These are phyloP conservation scores for Sebastes diploproa DNA, from an alignment of 2,797 vertebrate species.

Conservation along the genomic window DNA sequence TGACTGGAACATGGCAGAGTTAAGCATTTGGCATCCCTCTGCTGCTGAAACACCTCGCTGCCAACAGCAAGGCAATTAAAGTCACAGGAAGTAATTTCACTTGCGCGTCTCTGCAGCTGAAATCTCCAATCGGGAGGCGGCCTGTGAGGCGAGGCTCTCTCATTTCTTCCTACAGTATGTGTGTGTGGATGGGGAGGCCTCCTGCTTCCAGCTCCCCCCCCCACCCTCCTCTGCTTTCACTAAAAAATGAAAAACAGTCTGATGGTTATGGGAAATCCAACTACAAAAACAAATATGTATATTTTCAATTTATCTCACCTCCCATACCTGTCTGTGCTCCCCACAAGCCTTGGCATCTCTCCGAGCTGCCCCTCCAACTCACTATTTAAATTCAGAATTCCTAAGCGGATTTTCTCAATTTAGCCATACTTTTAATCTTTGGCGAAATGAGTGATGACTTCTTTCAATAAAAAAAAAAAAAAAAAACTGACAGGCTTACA, in stretches of 20 bases:
- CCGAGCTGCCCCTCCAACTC: conserved; percentile 78
- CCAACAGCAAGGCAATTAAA: conserved; percentile 92
- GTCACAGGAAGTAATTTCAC: conserved; percentile 88
- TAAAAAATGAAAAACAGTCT: conserved; percentile 53
- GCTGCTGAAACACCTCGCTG: conserved; percentile 86
- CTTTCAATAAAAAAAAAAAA: conserved; percentile 92
- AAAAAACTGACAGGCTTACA: conserved; percentile 95
- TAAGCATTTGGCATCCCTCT: conserved; percentile 85
- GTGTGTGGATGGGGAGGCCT: conserved; percentile 34
- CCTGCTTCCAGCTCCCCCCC: conserved; percentile 33
- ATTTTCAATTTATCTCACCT: conserved; percentile 82
- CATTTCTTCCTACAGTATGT: conserved; percentile 35
- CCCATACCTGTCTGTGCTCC: conserved; percentile 75
- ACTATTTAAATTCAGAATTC: conserved; percentile 97
- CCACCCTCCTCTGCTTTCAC: conserved; percentile 39
- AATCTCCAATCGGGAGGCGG: conserved; percentile 76
- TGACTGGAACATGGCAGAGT: conserved; percentile 77
- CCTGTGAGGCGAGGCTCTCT: conserved; percentile 74
- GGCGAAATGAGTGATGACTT: conserved; percentile 99
- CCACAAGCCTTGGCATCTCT: conserved; percentile 63
- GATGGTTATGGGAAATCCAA: conserved; percentile 71
- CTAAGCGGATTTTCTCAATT: conserved; percentile 99
- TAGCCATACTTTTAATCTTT: conserved; percentile 99
- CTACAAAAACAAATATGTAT: conserved; percentile 81
- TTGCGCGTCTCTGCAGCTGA: conserved; percentile 86